These are phyloP conservation scores for Apocheima hispidaria DNA, from an alignment of 2,888 invertebrate genomes.

Conservation along the genomic window DNA sequence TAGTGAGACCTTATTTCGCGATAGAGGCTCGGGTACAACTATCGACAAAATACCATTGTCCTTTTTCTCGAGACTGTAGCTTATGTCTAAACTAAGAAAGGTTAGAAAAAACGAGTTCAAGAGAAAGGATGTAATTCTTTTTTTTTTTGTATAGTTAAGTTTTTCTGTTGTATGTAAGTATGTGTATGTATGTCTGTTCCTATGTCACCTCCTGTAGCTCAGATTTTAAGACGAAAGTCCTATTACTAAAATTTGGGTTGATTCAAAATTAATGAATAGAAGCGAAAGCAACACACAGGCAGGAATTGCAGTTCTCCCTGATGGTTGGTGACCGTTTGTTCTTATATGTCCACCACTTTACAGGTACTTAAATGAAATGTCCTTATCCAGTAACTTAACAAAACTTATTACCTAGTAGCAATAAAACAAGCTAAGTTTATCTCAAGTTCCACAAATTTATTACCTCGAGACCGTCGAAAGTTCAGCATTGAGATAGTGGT, in stretches of 20 bases:
- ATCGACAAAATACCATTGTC: not conserved
- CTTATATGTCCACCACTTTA: not conserved
- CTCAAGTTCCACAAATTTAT: slow-evolving; percentile 15
- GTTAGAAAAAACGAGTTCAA: no score
- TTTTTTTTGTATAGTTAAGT: no score
- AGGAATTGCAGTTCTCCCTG: no score
- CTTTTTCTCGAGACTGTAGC: not conserved
- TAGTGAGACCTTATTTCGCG: slow-evolving; percentile 7
- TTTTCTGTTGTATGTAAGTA: no score
- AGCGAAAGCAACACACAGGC: no score
- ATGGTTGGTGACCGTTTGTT: no score
- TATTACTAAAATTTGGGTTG: no score
- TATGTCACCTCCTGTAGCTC: no score
- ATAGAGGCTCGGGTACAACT: not conserved
- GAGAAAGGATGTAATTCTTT: no score
- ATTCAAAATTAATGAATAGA: no score
- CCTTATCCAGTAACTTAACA: slow-evolving; percentile 13
- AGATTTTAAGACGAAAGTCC: no score
- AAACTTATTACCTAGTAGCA: slow-evolving; percentile 14
- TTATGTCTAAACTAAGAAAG: not conserved
- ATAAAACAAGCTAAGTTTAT: slow-evolving; percentile 18
- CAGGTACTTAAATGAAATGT: not conserved
- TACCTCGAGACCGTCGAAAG: slow-evolving; percentile 12
- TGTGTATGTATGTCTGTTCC: no score
- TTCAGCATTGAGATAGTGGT: slow-evolving; percentile 7